Evolutionary conservation across 2,888 invertebrate genomes (phyloP).

Genomic region (Dromius quadrimaculatus): DNA sequence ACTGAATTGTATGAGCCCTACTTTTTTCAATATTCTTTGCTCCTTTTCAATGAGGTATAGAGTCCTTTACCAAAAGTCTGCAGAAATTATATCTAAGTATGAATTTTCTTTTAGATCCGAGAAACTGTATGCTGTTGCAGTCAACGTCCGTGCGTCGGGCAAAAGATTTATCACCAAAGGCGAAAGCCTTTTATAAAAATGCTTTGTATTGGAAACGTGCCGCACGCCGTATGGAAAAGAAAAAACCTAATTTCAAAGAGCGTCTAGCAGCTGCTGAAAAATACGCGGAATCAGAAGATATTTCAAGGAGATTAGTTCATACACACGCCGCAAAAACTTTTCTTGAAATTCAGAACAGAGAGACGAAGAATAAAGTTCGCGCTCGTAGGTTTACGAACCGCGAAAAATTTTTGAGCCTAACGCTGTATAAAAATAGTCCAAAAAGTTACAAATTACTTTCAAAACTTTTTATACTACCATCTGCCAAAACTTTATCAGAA

Average conservation of each 20-base stretch:
- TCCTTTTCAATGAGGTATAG: too few species aligned
- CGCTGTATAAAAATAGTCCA: background rate
- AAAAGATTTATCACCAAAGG: too few species aligned
- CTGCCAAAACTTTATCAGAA: background rate
- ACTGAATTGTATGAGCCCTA: too few species aligned
- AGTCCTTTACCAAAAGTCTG: too few species aligned
- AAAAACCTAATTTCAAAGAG: background rate
- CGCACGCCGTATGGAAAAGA: background rate
- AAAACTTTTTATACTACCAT: constrained; percentile 11
- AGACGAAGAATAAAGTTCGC: background rate
- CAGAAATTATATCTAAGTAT: too few species aligned
- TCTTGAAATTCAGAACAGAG: background rate
- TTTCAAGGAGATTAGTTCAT: background rate
- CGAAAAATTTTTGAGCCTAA: constrained; percentile 3
- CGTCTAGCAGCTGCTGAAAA: background rate
- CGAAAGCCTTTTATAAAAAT: too few species aligned
- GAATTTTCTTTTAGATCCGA: too few species aligned
- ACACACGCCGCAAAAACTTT: background rate
- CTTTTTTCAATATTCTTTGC: too few species aligned
- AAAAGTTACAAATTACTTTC: background rate
- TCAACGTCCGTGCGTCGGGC: too few species aligned
- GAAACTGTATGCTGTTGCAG: too few species aligned
- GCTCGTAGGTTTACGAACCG: constrained; percentile 4
- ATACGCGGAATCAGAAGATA: background rate
- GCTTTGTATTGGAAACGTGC: background rate